Conservation (phyloP, 2,888 invertebrate genomes). For the Cheilosia scutellata region DNA sequence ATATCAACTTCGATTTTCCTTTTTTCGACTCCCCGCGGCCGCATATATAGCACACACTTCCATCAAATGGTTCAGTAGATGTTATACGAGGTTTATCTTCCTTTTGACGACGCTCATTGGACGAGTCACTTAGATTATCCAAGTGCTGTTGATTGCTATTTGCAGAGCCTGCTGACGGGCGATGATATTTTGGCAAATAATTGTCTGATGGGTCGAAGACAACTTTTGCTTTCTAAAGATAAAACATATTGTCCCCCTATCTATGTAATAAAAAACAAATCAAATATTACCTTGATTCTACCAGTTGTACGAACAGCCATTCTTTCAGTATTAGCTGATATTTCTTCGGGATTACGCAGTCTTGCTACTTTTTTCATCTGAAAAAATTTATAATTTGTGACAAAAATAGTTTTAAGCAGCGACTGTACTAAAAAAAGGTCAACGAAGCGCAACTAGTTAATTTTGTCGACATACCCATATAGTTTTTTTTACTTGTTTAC, state of each 20-base stretch:
- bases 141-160: slow-evolving; percentile 43
- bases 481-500: slow-evolving; percentile 19
- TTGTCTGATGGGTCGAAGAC: slow-evolving; percentile 95
- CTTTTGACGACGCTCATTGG: slow-evolving; percentile 54
- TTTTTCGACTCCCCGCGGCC: slow-evolving; percentile 79
- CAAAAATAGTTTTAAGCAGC: slow-evolving; percentile 16
- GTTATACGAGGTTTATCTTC: slow-evolving; percentile 47
- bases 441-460: neutral
- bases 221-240: slow-evolving; percentile 89
- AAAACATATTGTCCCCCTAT: neutral
- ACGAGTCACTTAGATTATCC: slow-evolving; percentile 54
- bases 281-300: slow-evolving; percentile 80
- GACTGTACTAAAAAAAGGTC: slow-evolving; percentile 14
- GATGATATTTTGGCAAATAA: slow-evolving; percentile 86
- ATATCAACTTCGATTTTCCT: slow-evolving; percentile 79
- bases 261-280: neutral
- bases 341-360: slow-evolving; percentile 58
- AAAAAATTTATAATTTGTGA: neutral
- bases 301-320: slow-evolving; percentile 82
- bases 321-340: slow-evolving; percentile 57
- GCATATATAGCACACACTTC: slow-evolving; percentile 78
- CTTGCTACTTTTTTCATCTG: slow-evolving; percentile 65
- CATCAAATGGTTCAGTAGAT: slow-evolving; percentile 23
- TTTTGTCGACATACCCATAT: neutral
- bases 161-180: slow-evolving; percentile 61